Conservation (phyloP, 1,140 invertebrate genomes). For the Brachystomella parvula region DNA sequence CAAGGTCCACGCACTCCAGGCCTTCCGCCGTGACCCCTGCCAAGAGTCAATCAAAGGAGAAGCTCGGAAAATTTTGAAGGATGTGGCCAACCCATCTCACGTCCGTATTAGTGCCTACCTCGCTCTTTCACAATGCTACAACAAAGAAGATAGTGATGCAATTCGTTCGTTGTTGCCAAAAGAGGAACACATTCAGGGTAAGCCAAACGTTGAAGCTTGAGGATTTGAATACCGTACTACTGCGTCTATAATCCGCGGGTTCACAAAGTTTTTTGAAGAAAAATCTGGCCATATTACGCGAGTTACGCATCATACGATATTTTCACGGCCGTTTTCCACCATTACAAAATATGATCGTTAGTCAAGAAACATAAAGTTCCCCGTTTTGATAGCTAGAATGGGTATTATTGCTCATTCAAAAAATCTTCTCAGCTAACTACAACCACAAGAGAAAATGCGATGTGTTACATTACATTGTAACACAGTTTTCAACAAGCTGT, state of each 20-base stretch:
- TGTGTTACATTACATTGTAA: too few relatives aligned
- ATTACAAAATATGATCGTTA: not conserved
- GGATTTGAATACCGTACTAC: too few relatives aligned
- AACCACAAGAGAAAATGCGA: too few relatives aligned
- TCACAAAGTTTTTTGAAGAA: not conserved
- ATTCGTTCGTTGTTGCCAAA: conserved; percentile 49
- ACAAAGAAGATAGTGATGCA: not conserved
- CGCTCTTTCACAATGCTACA: conserved; percentile 58
- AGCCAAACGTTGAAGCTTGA: too few relatives aligned
- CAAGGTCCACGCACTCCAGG: conserved; percentile 62
- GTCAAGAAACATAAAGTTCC: not conserved
- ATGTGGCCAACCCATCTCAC: conserved; percentile 70
- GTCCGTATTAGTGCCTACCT: conserved; percentile 78
- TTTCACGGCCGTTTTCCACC: too few relatives aligned
- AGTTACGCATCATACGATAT: too few relatives aligned
- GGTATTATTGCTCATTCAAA: too few relatives aligned
- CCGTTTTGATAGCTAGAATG: not conserved
- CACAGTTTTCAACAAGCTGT: too few relatives aligned
- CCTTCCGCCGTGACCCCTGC: conserved; percentile 61
- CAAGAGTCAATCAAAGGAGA: conserved; percentile 49
- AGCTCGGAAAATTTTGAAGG: conserved; percentile 55
- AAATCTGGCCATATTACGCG: too few relatives aligned
- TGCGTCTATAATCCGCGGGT: too few relatives aligned
- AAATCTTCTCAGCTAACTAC: too few relatives aligned
- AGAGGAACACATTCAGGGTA: conserved; percentile 52